Conservation (phyloP, 2,888 invertebrate genomes). For the Melanotus villosus region DNA sequence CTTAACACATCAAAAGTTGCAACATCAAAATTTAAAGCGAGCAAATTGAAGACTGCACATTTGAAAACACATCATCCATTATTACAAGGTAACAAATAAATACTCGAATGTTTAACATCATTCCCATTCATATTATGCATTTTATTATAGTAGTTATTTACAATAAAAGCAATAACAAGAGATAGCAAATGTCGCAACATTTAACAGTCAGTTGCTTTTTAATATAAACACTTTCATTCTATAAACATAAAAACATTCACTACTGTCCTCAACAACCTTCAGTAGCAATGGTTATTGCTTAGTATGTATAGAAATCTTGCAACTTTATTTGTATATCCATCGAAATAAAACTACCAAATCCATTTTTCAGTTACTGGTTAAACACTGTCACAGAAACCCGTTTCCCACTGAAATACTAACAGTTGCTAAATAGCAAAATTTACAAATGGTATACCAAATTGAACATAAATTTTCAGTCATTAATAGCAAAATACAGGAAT, state of each 20-base stretch:
- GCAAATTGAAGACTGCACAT: neutral
- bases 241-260: constrained; percentile 24
- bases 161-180: constrained; percentile 13
- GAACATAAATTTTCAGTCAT: neutral
- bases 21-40: constrained; percentile 2
- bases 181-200: constrained; percentile 12
- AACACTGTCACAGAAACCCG: neutral
- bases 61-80: neutral
- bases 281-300: constrained; percentile 23
- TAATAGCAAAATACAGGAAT: neutral
- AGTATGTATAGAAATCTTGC: neutral
- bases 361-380: neutral
- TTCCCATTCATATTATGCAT: neutral
- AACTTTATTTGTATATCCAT: neutral
- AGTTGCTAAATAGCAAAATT: neutral
- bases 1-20: neutral
- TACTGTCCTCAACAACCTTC: constrained; percentile 1
- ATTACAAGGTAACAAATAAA: neutral
- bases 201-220: neutral
- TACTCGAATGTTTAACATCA: neutral
- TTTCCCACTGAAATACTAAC: neutral
- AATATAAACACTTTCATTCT: constrained; percentile 8
- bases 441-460: constrained; percentile 11
- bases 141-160: neutral
- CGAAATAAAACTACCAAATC: neutral